Percentiles rank a stretch among this genome's conserved stretches.
Evolutionary conservation across 2,113 vertebrate species (phyloP).

Genomic region (Embiotoca jacksoni): DNA sequence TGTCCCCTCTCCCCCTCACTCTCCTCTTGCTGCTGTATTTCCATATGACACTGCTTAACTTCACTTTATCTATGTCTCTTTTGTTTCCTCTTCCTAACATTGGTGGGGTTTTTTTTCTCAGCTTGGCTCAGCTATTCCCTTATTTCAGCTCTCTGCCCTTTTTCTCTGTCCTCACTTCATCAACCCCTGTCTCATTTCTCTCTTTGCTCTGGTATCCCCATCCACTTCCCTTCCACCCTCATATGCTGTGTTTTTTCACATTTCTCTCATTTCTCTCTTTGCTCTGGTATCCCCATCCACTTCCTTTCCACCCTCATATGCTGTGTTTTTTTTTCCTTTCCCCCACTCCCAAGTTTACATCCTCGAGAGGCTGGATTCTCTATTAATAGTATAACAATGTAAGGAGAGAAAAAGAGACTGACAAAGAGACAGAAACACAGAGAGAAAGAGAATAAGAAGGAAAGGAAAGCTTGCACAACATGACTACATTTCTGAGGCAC

Average conservation of each 20-base stretch:
- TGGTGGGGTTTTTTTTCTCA: conserved; percentile 6
- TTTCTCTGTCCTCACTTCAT: conserved; percentile 35
- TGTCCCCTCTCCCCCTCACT: not conserved
- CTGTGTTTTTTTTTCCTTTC: conserved; percentile 37
- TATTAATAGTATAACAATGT: conserved; percentile 68
- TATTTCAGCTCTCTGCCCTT: conserved; percentile 20
- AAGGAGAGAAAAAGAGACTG: conserved; percentile 3
- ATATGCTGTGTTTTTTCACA: conserved; percentile 23
- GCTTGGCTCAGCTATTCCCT: conserved; percentile 29
- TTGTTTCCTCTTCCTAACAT: conserved; percentile 11
- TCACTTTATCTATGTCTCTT: conserved; percentile 26
- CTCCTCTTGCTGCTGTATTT: not conserved
- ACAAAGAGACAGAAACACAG: not conserved
- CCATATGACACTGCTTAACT: conserved; percentile 25
- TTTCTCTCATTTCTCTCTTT: conserved; percentile 35
- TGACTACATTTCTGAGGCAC: conserved; percentile 33
- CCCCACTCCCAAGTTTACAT: conserved; percentile 39
- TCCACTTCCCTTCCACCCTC: conserved; percentile 30
- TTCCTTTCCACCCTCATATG: conserved; percentile 19
- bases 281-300: conserved; percentile 31
- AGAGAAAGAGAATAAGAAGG: not conserved
- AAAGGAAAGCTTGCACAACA: conserved; percentile 17
- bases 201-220: conserved; percentile 31
- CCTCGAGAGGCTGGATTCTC: conserved; percentile 57
- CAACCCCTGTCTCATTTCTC: conserved; percentile 29